A percentile compares a stretch with the other conserved stretches of the same genome.
Evolutionary conservation across 2,888 invertebrate genomes (phyloP).

Genomic region (Omphaloscelis lunosa): DNA sequence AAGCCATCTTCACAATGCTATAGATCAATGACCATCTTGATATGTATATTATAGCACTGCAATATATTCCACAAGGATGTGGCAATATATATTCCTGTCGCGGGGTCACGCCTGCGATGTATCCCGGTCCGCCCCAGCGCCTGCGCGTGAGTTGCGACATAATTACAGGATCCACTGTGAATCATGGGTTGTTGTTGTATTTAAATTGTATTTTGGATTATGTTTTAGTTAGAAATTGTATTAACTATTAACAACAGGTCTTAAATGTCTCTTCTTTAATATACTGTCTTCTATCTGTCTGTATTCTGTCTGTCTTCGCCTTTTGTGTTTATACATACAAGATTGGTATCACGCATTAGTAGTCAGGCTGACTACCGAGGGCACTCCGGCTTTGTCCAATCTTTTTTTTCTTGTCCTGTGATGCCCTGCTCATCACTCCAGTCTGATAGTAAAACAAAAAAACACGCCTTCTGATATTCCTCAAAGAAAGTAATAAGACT

Average conservation of each 20-base stretch:
- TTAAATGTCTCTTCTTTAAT: not conserved
- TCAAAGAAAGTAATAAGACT: not conserved
- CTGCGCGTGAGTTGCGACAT: constrained; percentile 50
- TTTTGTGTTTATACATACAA: not conserved
- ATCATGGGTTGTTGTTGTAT: constrained; percentile 33
- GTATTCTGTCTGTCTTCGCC: too few relatives aligned
- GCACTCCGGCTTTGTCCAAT: not conserved
- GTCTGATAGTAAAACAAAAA: not conserved
- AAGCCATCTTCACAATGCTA: not conserved
- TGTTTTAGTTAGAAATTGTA: too few relatives aligned
- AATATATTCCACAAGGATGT: constrained; percentile 50
- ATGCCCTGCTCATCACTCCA: too few relatives aligned
- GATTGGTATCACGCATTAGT: not conserved
- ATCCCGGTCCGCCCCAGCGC: constrained; percentile 63
- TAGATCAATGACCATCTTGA: constrained; percentile 39
- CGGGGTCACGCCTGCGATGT: constrained; percentile 62
- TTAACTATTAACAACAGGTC: not conserved
- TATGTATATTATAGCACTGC: constrained; percentile 25
- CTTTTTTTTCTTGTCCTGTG: too few relatives aligned
- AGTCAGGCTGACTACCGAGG: not conserved
- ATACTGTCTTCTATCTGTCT: not conserved
- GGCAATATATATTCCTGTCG: constrained; percentile 57
- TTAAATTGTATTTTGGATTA: constrained; percentile 17
- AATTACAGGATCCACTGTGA: constrained; percentile 60
- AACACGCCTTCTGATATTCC: not conserved